Percentiles rank a stretch among this genome's conserved stretches.
Evolutionary conservation across 1,140 invertebrate genomes (phyloP).

Genomic region (Temnothorax nylanderi): DNA sequence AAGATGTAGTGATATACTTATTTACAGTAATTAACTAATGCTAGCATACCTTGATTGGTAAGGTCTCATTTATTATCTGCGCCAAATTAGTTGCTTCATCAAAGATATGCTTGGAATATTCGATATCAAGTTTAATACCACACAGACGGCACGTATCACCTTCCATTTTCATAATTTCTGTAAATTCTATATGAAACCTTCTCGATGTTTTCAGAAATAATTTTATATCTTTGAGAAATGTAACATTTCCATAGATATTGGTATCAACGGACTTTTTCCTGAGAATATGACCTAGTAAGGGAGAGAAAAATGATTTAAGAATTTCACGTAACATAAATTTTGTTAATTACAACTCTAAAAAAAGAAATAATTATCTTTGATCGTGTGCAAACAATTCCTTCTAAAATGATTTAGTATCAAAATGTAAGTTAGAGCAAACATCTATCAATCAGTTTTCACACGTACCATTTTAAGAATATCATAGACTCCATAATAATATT

Average conservation of each 20-base stretch:
- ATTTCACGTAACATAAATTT: conserved; percentile 13
- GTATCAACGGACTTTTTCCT: not conserved
- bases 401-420: not conserved
- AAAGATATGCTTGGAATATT: conserved; percentile 61
- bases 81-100: conserved; percentile 55
- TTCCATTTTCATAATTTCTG: conserved; percentile 43
- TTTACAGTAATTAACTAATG: not conserved
- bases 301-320: not conserved
- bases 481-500: not conserved
- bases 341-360: not conserved
- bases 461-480: not conserved
- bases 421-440: not conserved
- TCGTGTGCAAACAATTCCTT: not conserved
- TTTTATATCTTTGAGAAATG: not conserved
- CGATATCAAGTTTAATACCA: conserved; percentile 22
- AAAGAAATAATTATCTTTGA: not conserved
- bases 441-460: not conserved
- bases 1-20: not conserved
- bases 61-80: conserved; percentile 67
- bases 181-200: conserved; percentile 15
- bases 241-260: not conserved
- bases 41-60: conserved; percentile 66
- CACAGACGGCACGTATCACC: conserved; percentile 63
- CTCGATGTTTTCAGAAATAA: not conserved
- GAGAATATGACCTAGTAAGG: not conserved